Evolutionary conservation across 2,797 vertebrate genomes (phyloP).

Genomic region (Leptatherina wallacei): DNA sequence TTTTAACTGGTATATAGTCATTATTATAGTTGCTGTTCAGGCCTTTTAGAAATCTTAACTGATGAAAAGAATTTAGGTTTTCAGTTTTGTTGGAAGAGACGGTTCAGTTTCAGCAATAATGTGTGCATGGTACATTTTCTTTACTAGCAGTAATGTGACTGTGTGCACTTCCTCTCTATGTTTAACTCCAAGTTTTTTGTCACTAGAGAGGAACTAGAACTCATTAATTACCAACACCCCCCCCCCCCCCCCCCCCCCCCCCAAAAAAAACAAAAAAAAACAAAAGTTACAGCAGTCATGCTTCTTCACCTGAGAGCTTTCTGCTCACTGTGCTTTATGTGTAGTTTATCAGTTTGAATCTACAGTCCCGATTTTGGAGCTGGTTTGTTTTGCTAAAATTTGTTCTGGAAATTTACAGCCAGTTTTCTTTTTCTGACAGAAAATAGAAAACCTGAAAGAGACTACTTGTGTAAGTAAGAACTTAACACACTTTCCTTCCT

Average conservation of each 20-base stretch:
- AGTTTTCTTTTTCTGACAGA: constrained; percentile 80
- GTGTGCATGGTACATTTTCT: constrained; percentile 1
- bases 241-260: not conserved
- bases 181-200: constrained; percentile 7
- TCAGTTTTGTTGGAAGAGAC: constrained; percentile 9
- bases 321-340: not conserved
- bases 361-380: not conserved
- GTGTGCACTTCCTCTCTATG: constrained; percentile 33
- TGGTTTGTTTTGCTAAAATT: constrained; percentile 10
- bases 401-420: constrained; percentile 11
- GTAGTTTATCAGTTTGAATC: constrained; percentile 7
- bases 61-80: no score
- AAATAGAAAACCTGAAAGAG: constrained; percentile 97
- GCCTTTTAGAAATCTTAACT: not conserved
- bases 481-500: constrained; percentile 24
- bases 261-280: not conserved
- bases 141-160: constrained; percentile 27
- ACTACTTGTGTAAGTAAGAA: constrained; percentile 95
- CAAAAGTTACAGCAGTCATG: not conserved
- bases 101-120: constrained; percentile 11
- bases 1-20: not conserved
- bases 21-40: not conserved
- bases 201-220: not conserved
- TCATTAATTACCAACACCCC: not conserved
- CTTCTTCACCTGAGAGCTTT: not conserved